A percentile compares a stretch with the other conserved stretches of the same genome.
Evolutionary conservation across 1,140 invertebrate species (phyloP).

Genomic region (Tetramorium simillimum): DNA sequence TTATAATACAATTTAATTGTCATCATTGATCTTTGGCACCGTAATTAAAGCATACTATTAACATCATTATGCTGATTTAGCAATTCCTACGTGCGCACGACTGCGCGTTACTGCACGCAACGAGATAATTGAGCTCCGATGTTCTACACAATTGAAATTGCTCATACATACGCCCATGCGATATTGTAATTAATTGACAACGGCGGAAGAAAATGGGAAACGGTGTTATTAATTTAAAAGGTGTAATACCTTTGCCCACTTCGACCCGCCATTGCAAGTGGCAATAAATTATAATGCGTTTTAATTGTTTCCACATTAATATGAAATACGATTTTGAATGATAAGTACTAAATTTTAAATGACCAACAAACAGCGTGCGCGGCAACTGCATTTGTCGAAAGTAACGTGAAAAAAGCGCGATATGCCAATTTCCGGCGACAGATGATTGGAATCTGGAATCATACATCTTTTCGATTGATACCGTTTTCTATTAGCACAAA

Average conservation of each 20-base stretch:
- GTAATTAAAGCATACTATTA: slow-evolving; percentile 30
- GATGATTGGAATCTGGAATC: background rate
- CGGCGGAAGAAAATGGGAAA: background rate
- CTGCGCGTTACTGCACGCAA: background rate
- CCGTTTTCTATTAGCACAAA: background rate
- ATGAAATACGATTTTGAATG: background rate
- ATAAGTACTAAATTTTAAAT: background rate
- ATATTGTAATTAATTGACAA: slow-evolving; percentile 24
- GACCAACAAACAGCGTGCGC: background rate
- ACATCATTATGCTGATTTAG: slow-evolving; percentile 26
- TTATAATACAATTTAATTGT: slow-evolving; percentile 3
- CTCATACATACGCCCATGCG: background rate
- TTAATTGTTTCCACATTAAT: slow-evolving; percentile 35
- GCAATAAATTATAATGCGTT: slow-evolving; percentile 8
- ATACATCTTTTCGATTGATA: background rate
- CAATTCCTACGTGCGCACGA: background rate
- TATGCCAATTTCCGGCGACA: background rate
- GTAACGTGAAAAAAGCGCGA: background rate
- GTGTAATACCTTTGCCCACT: background rate
- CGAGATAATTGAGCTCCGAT: slow-evolving; percentile 32
- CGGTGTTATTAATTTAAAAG: background rate
- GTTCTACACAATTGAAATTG: slow-evolving; percentile 18
- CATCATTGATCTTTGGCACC: slow-evolving; percentile 7
- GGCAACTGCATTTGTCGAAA: background rate
- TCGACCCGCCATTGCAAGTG: background rate